These are phyloP conservation scores for Ammospiza maritima DNA, from an alignment of 2,797 vertebrate species.

Conservation along the genomic window DNA sequence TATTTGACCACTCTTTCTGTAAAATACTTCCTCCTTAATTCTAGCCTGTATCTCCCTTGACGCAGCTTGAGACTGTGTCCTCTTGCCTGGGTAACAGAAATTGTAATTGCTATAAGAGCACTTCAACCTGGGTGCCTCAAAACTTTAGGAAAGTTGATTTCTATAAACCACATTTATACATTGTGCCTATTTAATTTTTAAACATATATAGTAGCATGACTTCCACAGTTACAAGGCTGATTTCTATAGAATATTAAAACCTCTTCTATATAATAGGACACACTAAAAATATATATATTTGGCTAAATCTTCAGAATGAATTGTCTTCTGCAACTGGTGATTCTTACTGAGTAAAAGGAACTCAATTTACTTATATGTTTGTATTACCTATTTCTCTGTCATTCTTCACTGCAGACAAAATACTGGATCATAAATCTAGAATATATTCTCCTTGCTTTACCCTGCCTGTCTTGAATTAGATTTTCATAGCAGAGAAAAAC, in stretches of 20 bases:
- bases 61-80: too few relatives aligned
- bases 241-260: background rate
- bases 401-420: background rate
- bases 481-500: background rate
- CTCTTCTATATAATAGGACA: accelerated
- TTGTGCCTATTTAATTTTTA: background rate
- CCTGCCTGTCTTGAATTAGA: background rate
- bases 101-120: background rate
- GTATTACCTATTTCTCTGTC: background rate
- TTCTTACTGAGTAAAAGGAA: background rate
- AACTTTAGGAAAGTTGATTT: background rate
- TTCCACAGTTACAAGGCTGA: background rate
- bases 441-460: background rate
- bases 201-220: background rate
- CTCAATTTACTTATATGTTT: background rate
- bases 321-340: background rate
- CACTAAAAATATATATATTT: background rate
- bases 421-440: background rate
- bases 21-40: too few relatives aligned
- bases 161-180: background rate
- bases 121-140: background rate
- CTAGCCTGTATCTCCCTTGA: too few relatives aligned
- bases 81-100: background rate
- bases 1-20: too few relatives aligned
- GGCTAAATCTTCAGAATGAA: background rate